These are phyloP conservation scores for Mus pahari DNA, from an alignment of 2,113 vertebrate species.

Conservation along the genomic window DNA sequence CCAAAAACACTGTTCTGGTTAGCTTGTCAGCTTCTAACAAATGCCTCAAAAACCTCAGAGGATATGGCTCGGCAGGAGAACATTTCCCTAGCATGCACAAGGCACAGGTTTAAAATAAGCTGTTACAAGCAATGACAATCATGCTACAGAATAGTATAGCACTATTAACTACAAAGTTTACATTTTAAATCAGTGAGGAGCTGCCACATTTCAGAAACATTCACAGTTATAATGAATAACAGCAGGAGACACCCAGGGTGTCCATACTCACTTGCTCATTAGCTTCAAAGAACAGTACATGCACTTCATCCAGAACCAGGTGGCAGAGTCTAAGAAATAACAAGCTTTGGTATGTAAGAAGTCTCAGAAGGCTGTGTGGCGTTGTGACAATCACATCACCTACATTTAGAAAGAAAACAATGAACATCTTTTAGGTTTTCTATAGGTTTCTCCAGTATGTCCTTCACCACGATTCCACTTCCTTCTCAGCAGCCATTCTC, in stretches of 20 bases:
- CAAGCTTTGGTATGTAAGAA: conserved; percentile 87
- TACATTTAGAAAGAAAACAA: conserved; percentile 75
- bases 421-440: conserved; percentile 42
- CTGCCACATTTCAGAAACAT: not conserved
- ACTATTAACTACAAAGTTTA: not conserved
- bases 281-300: conserved; percentile 88
- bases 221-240: accelerated
- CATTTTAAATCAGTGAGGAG: not conserved
- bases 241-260: accelerated
- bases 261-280: conserved; percentile 87
- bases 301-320: conserved; percentile 91
- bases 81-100: not conserved
- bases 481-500: not conserved
- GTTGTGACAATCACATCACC: conserved; percentile 93
- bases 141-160: accelerated
- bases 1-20: not conserved
- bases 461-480: not conserved
- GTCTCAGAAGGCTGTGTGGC: conserved; percentile 89
- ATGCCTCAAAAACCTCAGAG: not conserved
- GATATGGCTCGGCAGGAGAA: not conserved
- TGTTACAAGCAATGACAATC: not conserved
- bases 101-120: not conserved
- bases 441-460: not conserved
- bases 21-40: not conserved
- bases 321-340: conserved; percentile 91